A percentile compares a stretch with the other conserved stretches of the same genome.
Conservation (phyloP, 2,113 vertebrate species). For the Sebastes fasciatus region DNA sequence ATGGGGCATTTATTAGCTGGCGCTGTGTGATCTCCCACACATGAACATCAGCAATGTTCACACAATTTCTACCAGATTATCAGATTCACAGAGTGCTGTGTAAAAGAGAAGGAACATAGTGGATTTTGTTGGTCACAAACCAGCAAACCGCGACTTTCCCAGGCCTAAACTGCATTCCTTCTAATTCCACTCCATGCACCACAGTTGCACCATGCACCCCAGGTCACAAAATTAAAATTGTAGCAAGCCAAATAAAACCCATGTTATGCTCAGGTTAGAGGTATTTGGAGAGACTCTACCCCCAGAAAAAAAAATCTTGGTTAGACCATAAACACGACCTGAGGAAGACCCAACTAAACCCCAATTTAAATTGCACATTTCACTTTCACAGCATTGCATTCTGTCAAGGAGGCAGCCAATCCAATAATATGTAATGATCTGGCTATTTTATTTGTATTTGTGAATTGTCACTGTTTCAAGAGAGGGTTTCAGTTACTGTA, state of each 20-base stretch:
- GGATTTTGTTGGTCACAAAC: slow-evolving; percentile 4
- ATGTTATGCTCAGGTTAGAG: slow-evolving; percentile 19
- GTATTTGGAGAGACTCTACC: background rate
- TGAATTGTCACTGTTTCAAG: background rate
- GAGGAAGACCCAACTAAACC: background rate
- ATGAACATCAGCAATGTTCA: background rate
- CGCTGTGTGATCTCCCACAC: slow-evolving; percentile 2
- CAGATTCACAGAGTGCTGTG: background rate
- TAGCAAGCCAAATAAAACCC: slow-evolving; percentile 30
- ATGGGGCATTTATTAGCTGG: background rate
- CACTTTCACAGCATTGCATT: background rate
- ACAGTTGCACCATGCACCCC: slow-evolving; percentile 9
- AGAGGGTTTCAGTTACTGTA: background rate
- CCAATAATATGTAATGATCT: background rate
- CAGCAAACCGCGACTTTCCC: background rate
- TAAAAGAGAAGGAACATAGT: background rate
- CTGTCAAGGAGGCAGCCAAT: background rate
- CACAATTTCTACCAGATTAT: background rate
- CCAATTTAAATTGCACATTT: background rate
- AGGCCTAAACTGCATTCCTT: slow-evolving; percentile 22
- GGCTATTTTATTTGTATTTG: background rate
- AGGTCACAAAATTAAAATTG: slow-evolving; percentile 23
- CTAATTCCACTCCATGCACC: slow-evolving; percentile 7
- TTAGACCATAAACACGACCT: background rate
- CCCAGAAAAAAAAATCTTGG: slow-evolving; percentile 12